Evolutionary conservation across 2,113 vertebrate species (phyloP).

Genomic region (Scartelaos histophorus): DNA sequence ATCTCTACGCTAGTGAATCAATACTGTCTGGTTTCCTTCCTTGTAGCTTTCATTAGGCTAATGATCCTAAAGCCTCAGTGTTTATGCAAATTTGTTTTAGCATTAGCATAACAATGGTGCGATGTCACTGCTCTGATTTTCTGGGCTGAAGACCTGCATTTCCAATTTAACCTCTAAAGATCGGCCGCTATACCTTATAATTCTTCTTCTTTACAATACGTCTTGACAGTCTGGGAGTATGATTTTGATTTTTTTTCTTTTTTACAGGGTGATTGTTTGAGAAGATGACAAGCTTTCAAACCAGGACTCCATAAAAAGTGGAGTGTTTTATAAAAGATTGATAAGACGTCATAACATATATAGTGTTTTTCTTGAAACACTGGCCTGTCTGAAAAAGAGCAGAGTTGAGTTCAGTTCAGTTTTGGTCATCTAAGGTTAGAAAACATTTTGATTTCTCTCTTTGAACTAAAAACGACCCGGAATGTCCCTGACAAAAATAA

Average conservation of each 20-base stretch:
- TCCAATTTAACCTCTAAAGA: constrained; percentile 1
- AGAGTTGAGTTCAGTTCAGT: not conserved
- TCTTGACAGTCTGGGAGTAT: not conserved
- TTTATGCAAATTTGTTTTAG: constrained; percentile 21
- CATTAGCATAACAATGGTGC: constrained; percentile 50
- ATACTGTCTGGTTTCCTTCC: constrained; percentile 20
- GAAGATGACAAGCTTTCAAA: not conserved
- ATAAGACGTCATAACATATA: not conserved
- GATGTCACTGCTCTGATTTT: constrained; percentile 9
- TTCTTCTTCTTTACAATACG: constrained; percentile 15
- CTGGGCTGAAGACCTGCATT: constrained; percentile 38
- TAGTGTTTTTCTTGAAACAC: not conserved
- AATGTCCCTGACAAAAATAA: too few species aligned
- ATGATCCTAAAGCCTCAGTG: constrained; percentile 10
- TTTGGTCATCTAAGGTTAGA: not conserved
- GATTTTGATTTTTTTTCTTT: not conserved
- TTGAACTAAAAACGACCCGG: not conserved
- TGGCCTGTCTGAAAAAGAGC: not conserved
- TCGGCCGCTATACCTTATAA: not conserved
- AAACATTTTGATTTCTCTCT: not conserved
- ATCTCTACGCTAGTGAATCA: not conserved
- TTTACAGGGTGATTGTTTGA: not conserved
- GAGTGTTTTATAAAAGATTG: not conserved
- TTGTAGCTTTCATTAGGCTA: constrained; percentile 20
- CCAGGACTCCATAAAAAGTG: not conserved